Evolutionary conservation across 2,888 invertebrate genomes (phyloP).

Genomic region (Sthenelais limicola): DNA sequence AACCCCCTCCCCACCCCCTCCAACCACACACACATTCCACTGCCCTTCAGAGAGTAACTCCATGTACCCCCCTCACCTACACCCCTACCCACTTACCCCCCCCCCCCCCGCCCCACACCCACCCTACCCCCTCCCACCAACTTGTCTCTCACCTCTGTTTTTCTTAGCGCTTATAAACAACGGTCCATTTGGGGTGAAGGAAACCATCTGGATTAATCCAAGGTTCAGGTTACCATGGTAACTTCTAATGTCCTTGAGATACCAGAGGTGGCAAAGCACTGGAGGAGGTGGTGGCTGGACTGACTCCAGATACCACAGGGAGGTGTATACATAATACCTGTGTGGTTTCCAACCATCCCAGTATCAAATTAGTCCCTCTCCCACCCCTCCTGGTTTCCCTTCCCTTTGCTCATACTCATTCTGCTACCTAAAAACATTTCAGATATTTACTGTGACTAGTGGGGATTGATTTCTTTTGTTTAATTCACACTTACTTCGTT

Average conservation of each 20-base stretch:
- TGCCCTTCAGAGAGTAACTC: too few species aligned
- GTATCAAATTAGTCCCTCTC: neutral
- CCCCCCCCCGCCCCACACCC: neutral
- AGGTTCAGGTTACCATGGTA: slow-evolving; percentile 27
- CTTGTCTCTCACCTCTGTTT: slow-evolving; percentile 23
- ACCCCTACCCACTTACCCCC: neutral
- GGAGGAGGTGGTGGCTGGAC: too few species aligned
- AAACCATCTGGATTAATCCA: slow-evolving; percentile 32
- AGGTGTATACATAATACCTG: too few species aligned
- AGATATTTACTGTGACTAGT: too few species aligned
- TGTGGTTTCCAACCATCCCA: too few species aligned
- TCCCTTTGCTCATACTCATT: too few species aligned
- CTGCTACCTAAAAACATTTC: too few species aligned
- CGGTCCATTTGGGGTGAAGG: slow-evolving; percentile 30
- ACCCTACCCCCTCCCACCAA: neutral
- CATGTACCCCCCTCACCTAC: neutral
- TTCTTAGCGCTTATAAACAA: slow-evolving; percentile 26
- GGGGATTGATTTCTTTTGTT: too few species aligned
- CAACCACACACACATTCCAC: neutral
- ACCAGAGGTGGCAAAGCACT: too few species aligned
- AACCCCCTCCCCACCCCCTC: neutral
- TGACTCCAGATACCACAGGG: too few species aligned
- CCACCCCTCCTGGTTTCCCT: slow-evolving; percentile 10
- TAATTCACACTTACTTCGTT: too few species aligned
- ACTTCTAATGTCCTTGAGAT: slow-evolving; percentile 31